Evolutionary conservation across 2,888 invertebrate genomes (phyloP), one percentile per base, ranked within the genome.

Genomic region (Pyrochroa serraticornis): DNA sequence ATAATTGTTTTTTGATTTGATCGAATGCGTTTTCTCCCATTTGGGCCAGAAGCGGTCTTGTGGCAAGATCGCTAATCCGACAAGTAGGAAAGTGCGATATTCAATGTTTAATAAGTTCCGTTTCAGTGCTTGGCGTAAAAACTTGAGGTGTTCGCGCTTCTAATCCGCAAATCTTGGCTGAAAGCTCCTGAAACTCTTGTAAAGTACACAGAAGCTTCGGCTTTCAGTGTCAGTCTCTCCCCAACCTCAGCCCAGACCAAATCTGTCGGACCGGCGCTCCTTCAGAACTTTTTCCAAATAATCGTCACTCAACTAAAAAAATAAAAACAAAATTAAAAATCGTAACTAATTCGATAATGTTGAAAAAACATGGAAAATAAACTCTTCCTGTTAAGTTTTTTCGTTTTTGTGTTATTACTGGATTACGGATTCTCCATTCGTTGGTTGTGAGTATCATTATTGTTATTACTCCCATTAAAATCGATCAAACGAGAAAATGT

Each of bases 101-200:
- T 22, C 22, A 22, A 22, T 22, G 2, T 22, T 22, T 22, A 22
- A 22, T 22, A 22, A 22, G 3, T 22, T 22, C 22, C 22, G 22
- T 22, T 22, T 22, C 22, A 2, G 3, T 22, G 22, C 5, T 22
- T 2, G 22, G 5, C 2, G 22, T 22, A 22, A 22, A 22, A 22
- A 22, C 22, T 22, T 22, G 22, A 22, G 22, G 22, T 22, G 22
- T 22, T 22, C 22, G 22, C 22, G 22, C 5, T 5, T 22, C 12
- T 37, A 45, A 49, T 49, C 49, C 50, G 35, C 44, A 38, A 49
- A 31, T 41, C 36, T 34, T 30, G 36, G 50, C 38, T 50, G 48
- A 58, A 58, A 58, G 58, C 58, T 41, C 57, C 47, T 47, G 51
- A 58, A 51, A 58, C 46, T 38, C 48, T 56, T 52, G 33, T 43